Percentiles rank a stretch among this genome's conserved stretches.
phyloP scores from a whole-genome alignment of 2,113 vertebrate genomes.

The Cyanoliseus patagonus region DNA sequence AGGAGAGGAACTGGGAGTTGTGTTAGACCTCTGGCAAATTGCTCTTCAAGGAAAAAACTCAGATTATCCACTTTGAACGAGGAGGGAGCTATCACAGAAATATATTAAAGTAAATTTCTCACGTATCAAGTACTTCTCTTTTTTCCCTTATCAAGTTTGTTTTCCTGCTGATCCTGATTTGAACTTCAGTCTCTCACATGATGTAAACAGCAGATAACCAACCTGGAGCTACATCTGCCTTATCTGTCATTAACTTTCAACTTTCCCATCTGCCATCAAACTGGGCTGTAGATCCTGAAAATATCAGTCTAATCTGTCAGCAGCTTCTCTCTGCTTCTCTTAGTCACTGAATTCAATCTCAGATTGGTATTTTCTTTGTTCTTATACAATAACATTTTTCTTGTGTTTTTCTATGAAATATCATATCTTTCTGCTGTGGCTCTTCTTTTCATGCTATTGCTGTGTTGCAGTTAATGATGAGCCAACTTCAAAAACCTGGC shows the following conservation, averaged over 20 bases:
- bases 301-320: not conserved
- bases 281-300: not conserved
- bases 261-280: conserved; percentile 1
- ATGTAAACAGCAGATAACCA: not conserved
- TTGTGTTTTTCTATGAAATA: not conserved
- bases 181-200: not conserved
- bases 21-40: not conserved
- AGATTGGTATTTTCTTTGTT: not conserved
- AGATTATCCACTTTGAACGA: not conserved
- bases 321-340: not conserved
- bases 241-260: not conserved
- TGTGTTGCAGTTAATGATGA: not conserved
- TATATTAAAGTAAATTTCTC: not conserved
- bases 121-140: accelerated
- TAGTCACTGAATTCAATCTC: not conserved
- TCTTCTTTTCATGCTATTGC: not conserved
- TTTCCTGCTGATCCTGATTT: not conserved
- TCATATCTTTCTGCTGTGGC: not conserved
- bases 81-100: not conserved
- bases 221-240: conserved; percentile 2
- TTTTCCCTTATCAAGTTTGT: not conserved
- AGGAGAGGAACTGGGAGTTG: not conserved
- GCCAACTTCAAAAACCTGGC: not conserved
- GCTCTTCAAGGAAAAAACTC: not conserved
- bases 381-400: not conserved